phyloP scores from a whole-genome alignment of 2,797 vertebrate species.

The Phoebastria nigripes region DNA sequence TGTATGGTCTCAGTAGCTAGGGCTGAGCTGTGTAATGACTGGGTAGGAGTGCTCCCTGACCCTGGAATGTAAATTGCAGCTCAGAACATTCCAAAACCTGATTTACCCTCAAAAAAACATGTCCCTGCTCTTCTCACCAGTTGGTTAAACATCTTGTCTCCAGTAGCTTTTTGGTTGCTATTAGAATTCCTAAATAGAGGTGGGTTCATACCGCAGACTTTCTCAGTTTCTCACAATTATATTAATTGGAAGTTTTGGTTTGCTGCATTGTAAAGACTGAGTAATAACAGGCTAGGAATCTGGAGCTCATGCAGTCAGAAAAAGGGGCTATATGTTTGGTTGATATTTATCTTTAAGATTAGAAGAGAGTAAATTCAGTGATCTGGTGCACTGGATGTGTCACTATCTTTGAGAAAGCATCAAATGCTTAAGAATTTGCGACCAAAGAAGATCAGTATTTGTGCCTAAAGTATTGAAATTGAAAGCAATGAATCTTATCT shows the following conservation, averaged over 20 bases:
- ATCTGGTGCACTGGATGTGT: neutral
- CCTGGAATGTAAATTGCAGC: constrained; percentile 45
- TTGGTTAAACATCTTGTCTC: neutral
- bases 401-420: neutral
- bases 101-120: neutral
- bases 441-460: neutral
- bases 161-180: neutral
- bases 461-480: neutral
- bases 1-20: neutral
- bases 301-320: neutral
- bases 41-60: neutral
- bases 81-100: constrained; percentile 20
- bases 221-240: neutral
- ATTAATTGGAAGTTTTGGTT: neutral
- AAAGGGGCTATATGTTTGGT: neutral
- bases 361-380: neutral
- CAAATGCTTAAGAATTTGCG: neutral
- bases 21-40: neutral
- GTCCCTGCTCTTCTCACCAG: neutral
- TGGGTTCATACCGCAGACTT: neutral
- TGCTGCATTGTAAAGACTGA: neutral
- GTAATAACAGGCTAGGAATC: neutral
- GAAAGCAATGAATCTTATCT: neutral
- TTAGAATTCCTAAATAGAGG: neutral
- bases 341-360: neutral